phyloP scores from a whole-genome alignment of 1,140 invertebrate species.

The Drosophila pectinifera region DNA sequence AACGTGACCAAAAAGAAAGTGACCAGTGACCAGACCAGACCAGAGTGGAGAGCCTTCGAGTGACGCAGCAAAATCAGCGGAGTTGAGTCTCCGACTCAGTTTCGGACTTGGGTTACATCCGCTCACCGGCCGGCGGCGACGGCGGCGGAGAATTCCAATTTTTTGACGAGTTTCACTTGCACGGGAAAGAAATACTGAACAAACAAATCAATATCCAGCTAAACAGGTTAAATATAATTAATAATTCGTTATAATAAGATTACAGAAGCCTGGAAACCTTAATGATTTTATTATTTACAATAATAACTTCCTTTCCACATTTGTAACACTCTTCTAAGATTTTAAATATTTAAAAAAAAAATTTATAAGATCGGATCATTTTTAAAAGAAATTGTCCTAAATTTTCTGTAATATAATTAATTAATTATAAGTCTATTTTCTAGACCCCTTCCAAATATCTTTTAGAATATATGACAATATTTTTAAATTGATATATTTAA shows the following conservation, averaged over 20 bases:
- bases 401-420: too few species aligned
- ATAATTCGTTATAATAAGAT: not conserved
- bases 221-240: not conserved
- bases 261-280: too few species aligned
- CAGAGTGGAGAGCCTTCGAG: conserved; percentile 19
- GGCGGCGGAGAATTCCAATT: conserved; percentile 18
- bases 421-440: too few species aligned
- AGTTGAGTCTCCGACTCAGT: conserved; percentile 3
- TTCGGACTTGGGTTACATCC: conserved; percentile 50
- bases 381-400: too few species aligned
- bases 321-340: not conserved
- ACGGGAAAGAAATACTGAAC: conserved; percentile 26
- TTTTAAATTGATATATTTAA: too few species aligned
- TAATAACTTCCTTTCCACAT: not conserved
- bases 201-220: conserved; percentile 15
- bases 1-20: conserved; percentile 60
- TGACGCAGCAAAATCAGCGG: conserved; percentile 41
- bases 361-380: too few species aligned
- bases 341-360: not conserved
- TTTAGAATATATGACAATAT: too few species aligned
- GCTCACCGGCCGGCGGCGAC: conserved; percentile 48
- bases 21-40: conserved; percentile 22
- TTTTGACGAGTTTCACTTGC: conserved; percentile 68
- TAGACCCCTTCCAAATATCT: too few species aligned
- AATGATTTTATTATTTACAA: not conserved